Evolutionary conservation across 2,113 vertebrate genomes (phyloP), one percentile per base, ranked within the genome.

Genomic region (Corythaeola cristata): DNA sequence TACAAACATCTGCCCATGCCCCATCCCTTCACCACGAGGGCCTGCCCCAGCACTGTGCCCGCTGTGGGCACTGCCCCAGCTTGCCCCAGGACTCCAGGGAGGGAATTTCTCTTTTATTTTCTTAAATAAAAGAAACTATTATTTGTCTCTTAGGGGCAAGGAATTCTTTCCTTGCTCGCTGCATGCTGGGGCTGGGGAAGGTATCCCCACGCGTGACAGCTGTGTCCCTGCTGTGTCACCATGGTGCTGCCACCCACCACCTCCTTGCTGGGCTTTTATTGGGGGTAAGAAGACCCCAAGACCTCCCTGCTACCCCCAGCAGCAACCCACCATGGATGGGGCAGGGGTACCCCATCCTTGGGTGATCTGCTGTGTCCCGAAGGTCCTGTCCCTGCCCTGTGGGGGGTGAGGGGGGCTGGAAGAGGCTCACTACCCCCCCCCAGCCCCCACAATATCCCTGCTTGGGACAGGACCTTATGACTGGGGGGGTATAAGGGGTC

Each of bases 71-170:
- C 39, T 88, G 76, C 64, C 64, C 56, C 20, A 13, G 8, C 76
- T 66, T 24, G 10, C 24, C 17, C 8, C 0, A 0, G 80, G 68
- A 15, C 35, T 84, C 49, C 4, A 1, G 52, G 41, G 69, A 12
- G 69, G n/a, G 32, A 47, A 47, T 44, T 80, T 44, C 73, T 88
- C 47, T 53, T 89, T 53, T 89, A 35, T 80, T 97, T 97, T 95
- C 95, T 96, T 95, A 96, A 97, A 96, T 97, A 97, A 96, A 92
- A 79, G 17, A 53, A 84, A 86, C 30, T 37, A 35, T 7, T 52
- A 73, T 33, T 67, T 37, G 11, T 64, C 73, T 81, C 58, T 26
- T 59, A 47, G 33, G 22, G 26, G 6, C 23, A 10, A 24, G 12
- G 23, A 8, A 30, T 64, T 44, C 14, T 53, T 20, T 55, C 26